Conservation (phyloP, 2,888 invertebrate species). For the Chymomyza fuscimana region DNA sequence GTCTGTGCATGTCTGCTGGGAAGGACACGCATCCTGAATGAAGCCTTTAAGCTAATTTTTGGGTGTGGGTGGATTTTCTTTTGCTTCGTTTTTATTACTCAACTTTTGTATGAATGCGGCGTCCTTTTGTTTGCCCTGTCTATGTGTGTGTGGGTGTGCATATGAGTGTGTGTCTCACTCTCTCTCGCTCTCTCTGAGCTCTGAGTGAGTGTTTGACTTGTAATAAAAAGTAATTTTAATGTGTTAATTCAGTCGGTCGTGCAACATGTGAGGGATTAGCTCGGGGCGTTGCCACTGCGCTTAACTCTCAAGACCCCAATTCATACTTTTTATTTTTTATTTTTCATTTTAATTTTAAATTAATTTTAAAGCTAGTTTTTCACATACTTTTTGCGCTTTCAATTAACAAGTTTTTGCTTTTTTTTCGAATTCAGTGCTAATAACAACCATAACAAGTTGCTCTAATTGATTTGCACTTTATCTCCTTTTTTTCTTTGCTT, state of each 20-base stretch:
- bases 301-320: not conserved
- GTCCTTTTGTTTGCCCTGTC: conserved; percentile 32
- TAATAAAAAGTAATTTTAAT: conserved; percentile 70
- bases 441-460: conserved; percentile 20
- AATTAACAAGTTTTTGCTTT: conserved; percentile 61
- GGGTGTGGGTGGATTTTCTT: conserved; percentile 16
- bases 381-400: conserved; percentile 50
- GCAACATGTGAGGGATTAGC: conserved; percentile 48
- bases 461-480: conserved; percentile 63
- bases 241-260: conserved; percentile 67
- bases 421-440: conserved; percentile 27
- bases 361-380: not conserved
- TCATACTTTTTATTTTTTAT: no score
- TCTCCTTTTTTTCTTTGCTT: conserved; percentile 4
- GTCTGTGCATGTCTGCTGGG: conserved; percentile 8
- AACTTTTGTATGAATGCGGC: conserved; percentile 38
- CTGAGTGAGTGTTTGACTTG: conserved; percentile 38
- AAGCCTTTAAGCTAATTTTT: conserved; percentile 23
- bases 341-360: not conserved
- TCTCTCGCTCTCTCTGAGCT: conserved; percentile 5
- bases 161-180: conserved; percentile 14
- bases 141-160: conserved; percentile 5
- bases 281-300: conserved; percentile 16
- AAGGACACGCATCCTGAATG: conserved; percentile 30
- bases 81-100: conserved; percentile 49